A percentile compares a stretch with the other conserved stretches of the same genome.
Conservation (phyloP, 2,888 invertebrate genomes). For the Pterostichus niger region DNA sequence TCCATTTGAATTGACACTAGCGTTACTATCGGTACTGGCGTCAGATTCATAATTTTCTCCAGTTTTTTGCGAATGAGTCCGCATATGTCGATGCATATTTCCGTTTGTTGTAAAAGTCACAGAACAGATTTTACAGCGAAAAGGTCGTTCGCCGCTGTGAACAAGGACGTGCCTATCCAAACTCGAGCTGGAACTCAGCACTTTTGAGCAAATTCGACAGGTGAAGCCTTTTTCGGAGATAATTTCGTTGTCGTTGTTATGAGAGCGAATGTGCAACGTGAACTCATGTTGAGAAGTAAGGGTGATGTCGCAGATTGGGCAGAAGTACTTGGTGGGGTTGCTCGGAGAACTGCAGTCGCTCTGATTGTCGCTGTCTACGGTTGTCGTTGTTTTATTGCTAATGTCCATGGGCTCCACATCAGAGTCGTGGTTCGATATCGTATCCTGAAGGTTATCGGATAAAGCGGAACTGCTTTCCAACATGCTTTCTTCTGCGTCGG, state of each 20-base stretch:
- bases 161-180: constrained; percentile 89
- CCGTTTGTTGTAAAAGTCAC: constrained; percentile 92
- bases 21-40: constrained; percentile 79
- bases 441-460: constrained; percentile 50
- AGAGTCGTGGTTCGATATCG: constrained; percentile 48
- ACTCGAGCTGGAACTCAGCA: constrained; percentile 88
- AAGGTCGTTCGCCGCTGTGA: constrained; percentile 90
- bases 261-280: constrained; percentile 84
- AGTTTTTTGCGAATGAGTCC: constrained; percentile 82
- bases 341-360: constrained; percentile 79
- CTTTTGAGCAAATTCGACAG: constrained; percentile 85
- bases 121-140: constrained; percentile 88
- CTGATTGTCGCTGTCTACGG: constrained; percentile 80
- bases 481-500: constrained; percentile 62
- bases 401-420: constrained; percentile 64
- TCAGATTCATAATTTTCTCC: constrained; percentile 82
- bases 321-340: constrained; percentile 77
- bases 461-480: constrained; percentile 56
- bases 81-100: constrained; percentile 91
- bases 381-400: constrained; percentile 59
- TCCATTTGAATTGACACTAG: constrained; percentile 71
- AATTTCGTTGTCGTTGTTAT: constrained; percentile 80
- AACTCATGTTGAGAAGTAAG: constrained; percentile 83
- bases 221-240: constrained; percentile 78
- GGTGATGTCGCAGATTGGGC: constrained; percentile 83